phyloP scores from a whole-genome alignment of 2,888 invertebrate genomes.

The Tetrapedia diversipes region DNA sequence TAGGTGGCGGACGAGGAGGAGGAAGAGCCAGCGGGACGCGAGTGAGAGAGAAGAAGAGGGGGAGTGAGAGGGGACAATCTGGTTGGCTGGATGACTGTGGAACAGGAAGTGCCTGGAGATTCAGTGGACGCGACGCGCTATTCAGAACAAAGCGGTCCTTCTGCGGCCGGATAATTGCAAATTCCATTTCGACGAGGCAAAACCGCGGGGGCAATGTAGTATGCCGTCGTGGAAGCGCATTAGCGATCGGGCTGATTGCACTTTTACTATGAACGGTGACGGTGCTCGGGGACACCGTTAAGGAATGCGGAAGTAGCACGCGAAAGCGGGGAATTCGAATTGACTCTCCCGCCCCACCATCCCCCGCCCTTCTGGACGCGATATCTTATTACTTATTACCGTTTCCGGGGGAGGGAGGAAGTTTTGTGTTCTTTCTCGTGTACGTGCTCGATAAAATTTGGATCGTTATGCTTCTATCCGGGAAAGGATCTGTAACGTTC shows the following conservation, averaged over 20 bases:
- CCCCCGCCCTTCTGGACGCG: constrained; percentile 11
- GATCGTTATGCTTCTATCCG: background rate
- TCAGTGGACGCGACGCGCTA: constrained; percentile 46
- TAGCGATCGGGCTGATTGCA: constrained; percentile 67
- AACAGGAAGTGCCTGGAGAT: constrained; percentile 30
- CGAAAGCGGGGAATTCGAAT: constrained; percentile 50
- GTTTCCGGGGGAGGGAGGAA: constrained; percentile 7
- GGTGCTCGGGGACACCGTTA: constrained; percentile 49
- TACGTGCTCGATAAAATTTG: constrained; percentile 1
- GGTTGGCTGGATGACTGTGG: constrained; percentile 11
- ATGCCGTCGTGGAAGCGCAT: constrained; percentile 60
- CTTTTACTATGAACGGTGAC: constrained; percentile 53
- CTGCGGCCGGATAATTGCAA: constrained; percentile 65
- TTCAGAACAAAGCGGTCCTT: constrained; percentile 59
- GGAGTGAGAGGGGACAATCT: no score
- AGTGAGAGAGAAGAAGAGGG: no score
- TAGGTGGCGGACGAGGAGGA: background rate
- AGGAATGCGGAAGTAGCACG: constrained; percentile 56
- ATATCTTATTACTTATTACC: constrained; percentile 44
- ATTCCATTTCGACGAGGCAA: constrained; percentile 67
- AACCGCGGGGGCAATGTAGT: constrained; percentile 52
- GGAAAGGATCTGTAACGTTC: background rate
- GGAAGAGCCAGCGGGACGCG: no score
- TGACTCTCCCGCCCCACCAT: constrained; percentile 5
- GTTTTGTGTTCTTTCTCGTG: background rate